Conservation (phyloP, 1,140 invertebrate genomes). For the Zaprionus capensis region DNA sequence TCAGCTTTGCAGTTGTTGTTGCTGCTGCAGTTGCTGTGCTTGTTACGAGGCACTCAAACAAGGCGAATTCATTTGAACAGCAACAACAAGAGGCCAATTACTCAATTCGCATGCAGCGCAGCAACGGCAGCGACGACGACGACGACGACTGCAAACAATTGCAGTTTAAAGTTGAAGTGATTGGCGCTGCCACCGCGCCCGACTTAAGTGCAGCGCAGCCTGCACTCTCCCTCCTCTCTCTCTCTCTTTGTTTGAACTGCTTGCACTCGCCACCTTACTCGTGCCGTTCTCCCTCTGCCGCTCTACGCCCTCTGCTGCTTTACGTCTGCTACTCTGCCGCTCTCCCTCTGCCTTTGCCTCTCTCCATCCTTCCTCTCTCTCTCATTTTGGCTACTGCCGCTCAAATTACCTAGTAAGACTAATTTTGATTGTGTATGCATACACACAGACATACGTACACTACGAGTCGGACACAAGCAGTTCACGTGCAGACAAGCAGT, state of each 20-base stretch:
- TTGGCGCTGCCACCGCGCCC: conserved; percentile 46
- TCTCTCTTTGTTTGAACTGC: neutral
- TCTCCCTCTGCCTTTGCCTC: neutral
- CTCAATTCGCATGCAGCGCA: conserved; percentile 46
- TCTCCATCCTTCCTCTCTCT: conserved; percentile 16
- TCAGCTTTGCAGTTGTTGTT: conserved; percentile 21
- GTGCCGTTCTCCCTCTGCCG: conserved; percentile 11
- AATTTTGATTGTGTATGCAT: conserved; percentile 60
- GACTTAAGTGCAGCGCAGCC: neutral
- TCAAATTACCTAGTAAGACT: conserved; percentile 67
- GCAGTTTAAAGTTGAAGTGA: conserved; percentile 66
- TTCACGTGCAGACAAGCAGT: conserved; percentile 61
- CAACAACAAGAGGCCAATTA: conserved; percentile 55
- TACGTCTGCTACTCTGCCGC: no score
- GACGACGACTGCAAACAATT: conserved; percentile 59
- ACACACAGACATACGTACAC: conserved; percentile 37
- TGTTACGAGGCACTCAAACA: conserved; percentile 38
- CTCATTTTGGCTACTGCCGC: conserved; percentile 56
- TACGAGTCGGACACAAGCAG: conserved; percentile 22
- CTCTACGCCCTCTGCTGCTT: neutral
- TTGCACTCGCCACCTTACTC: neutral
- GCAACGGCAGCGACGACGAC: neutral
- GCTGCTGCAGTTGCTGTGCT: conserved; percentile 16
- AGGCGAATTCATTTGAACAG: conserved; percentile 56
- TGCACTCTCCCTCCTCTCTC: conserved; percentile 5